Conservation (phyloP, 2,888 invertebrate species). For the Plebejus argus region DNA sequence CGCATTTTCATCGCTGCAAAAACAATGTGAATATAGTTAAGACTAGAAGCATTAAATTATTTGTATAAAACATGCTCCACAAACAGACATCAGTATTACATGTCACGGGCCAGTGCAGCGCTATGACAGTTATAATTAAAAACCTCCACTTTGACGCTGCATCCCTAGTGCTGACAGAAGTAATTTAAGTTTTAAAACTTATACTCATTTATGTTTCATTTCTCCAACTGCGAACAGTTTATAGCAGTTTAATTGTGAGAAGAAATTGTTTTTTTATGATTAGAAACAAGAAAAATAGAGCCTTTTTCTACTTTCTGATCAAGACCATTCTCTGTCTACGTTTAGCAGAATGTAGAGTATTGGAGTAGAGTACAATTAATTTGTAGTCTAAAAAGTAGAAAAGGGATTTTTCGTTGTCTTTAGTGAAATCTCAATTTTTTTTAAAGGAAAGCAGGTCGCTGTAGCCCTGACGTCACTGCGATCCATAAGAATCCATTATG, state of each 20-base stretch:
- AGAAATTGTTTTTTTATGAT: not conserved
- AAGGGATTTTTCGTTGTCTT: too few relatives aligned
- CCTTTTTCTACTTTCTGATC: too few relatives aligned
- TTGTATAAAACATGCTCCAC: not conserved
- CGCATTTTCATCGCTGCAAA: not conserved
- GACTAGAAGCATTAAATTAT: not conserved
- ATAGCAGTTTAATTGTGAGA: not conserved
- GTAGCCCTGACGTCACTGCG: too few relatives aligned
- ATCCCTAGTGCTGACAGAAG: constrained; percentile 6
- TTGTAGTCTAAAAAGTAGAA: too few relatives aligned
- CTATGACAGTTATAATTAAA: constrained; percentile 2
- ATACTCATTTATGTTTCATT: constrained; percentile 2
- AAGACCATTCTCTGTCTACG: too few relatives aligned
- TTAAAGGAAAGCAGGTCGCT: too few relatives aligned
- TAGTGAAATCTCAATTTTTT: too few relatives aligned
- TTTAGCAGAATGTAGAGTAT: too few relatives aligned
- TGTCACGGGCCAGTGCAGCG: not conserved
- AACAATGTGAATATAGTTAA: not conserved
- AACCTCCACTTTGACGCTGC: not conserved
- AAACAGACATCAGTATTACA: constrained; percentile 7
- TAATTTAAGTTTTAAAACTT: constrained; percentile 5
- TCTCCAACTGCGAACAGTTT: not conserved
- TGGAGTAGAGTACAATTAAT: too few relatives aligned
- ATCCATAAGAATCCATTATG: too few relatives aligned
- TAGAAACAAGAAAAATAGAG: not conserved